phyloP scores from a whole-genome alignment of 2,797 vertebrate species.

The Acipenser transmontanus region DNA sequence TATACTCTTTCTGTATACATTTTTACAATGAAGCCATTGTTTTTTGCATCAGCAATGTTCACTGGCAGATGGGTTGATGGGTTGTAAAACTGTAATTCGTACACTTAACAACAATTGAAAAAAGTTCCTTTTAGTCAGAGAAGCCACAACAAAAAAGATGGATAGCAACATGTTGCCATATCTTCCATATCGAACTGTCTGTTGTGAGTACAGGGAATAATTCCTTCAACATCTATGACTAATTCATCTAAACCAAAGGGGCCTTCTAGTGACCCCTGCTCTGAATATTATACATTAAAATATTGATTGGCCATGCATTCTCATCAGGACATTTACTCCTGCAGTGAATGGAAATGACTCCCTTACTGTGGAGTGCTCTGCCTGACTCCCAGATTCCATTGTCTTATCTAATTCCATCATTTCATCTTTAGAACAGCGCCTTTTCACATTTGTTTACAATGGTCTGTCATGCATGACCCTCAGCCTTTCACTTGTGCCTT shows the following conservation, averaged over 20 bases:
- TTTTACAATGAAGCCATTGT: no score
- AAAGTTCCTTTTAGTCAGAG: no score
- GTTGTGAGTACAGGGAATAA: conserved; percentile 16
- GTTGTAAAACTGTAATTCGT: no score
- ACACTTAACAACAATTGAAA: no score
- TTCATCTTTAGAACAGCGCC: conserved; percentile 49
- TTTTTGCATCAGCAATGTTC: no score
- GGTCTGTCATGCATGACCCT: conserved; percentile 54
- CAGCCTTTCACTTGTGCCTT: conserved; percentile 47
- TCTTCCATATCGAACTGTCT: conserved; percentile 1
- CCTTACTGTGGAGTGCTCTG: background rate
- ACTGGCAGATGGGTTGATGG: no score
- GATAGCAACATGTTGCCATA: conserved; percentile 5
- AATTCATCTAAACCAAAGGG: conserved; percentile 21
- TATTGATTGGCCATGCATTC: conserved; percentile 30
- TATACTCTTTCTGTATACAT: no score
- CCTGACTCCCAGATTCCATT: conserved; percentile 45
- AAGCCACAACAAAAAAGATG: no score
- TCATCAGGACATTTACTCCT: conserved; percentile 24
- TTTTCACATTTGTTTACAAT: conserved; percentile 49
- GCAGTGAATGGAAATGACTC: conserved; percentile 27
- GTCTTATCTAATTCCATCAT: conserved; percentile 56
- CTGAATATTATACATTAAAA: conserved; percentile 26
- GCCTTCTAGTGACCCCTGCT: conserved; percentile 17
- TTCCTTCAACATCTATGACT: conserved; percentile 27